Evolutionary conservation across 2,797 vertebrate genomes (phyloP), one percentile per base, ranked within the genome.

Genomic region (Oryzias dopingdopingensis): DNA sequence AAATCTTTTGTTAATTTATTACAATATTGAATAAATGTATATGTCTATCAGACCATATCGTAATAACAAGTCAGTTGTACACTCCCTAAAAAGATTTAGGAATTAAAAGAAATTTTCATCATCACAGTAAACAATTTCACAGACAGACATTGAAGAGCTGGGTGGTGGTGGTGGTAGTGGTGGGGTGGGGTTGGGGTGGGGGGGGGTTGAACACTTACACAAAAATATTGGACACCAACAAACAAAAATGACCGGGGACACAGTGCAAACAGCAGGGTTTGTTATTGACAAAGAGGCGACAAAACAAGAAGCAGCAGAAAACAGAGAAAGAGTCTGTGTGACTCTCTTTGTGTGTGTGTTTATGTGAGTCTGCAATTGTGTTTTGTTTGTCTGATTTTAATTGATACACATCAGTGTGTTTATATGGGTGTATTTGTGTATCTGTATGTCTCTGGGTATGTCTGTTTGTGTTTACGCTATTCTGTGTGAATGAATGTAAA

Each of bases 1-100:
- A 83, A 22, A 77, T 76, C 75, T 83, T 82, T 42, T 74, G 67
- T 84, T 87, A 74, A 88, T 83, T 84, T 86, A 81, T 88, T 89
- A 90, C 86, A 90, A 63, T 71, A 82, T 79, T 80, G 72, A 80
- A 85, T 88, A 88, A 82, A 87, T 88, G 81, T 87, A 56, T 80
- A 84, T 86, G 63, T 83, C 72, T 85, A 81, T 87, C 80, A 89
- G 81, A 84, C 80, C 54, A 81, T 84, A 76, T 85, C 72, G 65
- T 86, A 76, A 76, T 87, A 76, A 76, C 71, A 82, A 86, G 50
- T 88, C 76, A 60, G 72, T 89, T 74, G 72, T 83, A 76, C 74
- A 79, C 88, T 79, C 72, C 68, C 73, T 86, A 86, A 80, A 85
- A 87, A 88, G 80, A 61, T 86, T 88, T 89, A 90, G 87, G 86